phyloP scores from a whole-genome alignment of 2,888 invertebrate species.

The Melanostoma mellinum region DNA sequence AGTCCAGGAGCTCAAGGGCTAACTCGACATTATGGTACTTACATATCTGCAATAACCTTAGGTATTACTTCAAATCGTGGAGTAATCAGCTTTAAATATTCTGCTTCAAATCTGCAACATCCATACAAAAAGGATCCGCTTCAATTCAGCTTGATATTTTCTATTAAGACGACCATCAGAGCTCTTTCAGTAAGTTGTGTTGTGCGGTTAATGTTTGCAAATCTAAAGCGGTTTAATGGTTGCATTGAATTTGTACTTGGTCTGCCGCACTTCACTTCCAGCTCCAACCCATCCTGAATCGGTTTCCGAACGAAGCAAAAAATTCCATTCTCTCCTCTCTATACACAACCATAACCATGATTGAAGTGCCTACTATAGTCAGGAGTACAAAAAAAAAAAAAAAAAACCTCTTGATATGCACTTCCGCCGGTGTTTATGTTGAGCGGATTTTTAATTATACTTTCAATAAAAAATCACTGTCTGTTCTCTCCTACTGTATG shows the following conservation, averaged over 20 bases:
- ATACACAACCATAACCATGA: conserved; percentile 33
- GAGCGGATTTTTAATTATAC: conserved; percentile 70
- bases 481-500: conserved; percentile 33
- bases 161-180: no score
- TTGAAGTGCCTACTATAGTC: conserved; percentile 63
- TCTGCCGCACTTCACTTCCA: conserved; percentile 64
- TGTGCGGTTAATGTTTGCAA: conserved; percentile 27
- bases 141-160: no score
- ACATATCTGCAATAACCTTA: no score
- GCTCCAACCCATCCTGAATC: conserved; percentile 48
- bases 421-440: conserved; percentile 65
- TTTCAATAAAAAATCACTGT: conserved; percentile 57
- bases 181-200: conserved; percentile 10
- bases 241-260: conserved; percentile 61
- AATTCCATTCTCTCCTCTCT: conserved; percentile 24
- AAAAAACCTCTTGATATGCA: conserved; percentile 59
- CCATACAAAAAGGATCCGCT: no score
- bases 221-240: conserved; percentile 36
- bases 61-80: no score
- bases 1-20: no score
- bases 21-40: no score
- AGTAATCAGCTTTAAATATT: no score
- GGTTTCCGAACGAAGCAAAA: conserved; percentile 45
- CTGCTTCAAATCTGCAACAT: no score
- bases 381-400: conserved; percentile 2